A percentile compares a stretch with the other conserved stretches of the same genome.
These are phyloP conservation scores for Thera britannica DNA, from an alignment of 2,888 invertebrate genomes.

Conservation along the genomic window DNA sequence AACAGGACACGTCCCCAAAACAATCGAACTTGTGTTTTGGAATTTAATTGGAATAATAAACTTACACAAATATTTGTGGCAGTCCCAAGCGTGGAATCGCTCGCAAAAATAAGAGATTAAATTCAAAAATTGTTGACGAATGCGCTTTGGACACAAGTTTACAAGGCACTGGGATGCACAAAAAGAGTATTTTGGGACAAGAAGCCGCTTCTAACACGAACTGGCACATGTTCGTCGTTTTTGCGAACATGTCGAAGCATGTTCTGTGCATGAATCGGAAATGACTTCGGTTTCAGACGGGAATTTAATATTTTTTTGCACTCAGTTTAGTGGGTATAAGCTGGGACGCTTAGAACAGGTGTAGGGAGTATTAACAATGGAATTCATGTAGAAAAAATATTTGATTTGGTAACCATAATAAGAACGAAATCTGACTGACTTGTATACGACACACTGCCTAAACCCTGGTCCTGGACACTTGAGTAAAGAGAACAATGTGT, in stretches of 20 bases:
- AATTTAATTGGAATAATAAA: slow-evolving; percentile 31
- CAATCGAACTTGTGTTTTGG: slow-evolving; percentile 17
- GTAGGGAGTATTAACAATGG: no score
- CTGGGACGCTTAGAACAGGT: background rate
- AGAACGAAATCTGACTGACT: no score
- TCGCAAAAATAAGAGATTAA: slow-evolving; percentile 35
- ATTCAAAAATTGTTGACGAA: slow-evolving; percentile 25
- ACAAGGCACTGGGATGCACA: slow-evolving; percentile 12
- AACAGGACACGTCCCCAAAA: slow-evolving; percentile 24
- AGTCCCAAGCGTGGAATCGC: slow-evolving; percentile 22
- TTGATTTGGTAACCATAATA: no score
- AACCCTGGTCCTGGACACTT: no score
- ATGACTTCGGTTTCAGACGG: slow-evolving; percentile 48
- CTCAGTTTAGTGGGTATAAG: background rate
- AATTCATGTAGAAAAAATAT: no score
- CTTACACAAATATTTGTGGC: slow-evolving; percentile 18
- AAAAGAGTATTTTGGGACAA: slow-evolving; percentile 27
- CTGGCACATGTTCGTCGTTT: slow-evolving; percentile 51
- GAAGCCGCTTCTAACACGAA: slow-evolving; percentile 58
- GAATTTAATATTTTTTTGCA: slow-evolving; percentile 32
- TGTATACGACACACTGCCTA: no score
- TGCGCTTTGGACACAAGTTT: slow-evolving; percentile 20
- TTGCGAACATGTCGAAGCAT: slow-evolving; percentile 58
- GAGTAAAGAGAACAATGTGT: no score
- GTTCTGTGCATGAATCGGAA: slow-evolving; percentile 65